Evolutionary conservation across 2,113 vertebrate species (phyloP), one percentile per base, ranked within the genome.

Genomic region (Psilopogon haemacephalus): DNA sequence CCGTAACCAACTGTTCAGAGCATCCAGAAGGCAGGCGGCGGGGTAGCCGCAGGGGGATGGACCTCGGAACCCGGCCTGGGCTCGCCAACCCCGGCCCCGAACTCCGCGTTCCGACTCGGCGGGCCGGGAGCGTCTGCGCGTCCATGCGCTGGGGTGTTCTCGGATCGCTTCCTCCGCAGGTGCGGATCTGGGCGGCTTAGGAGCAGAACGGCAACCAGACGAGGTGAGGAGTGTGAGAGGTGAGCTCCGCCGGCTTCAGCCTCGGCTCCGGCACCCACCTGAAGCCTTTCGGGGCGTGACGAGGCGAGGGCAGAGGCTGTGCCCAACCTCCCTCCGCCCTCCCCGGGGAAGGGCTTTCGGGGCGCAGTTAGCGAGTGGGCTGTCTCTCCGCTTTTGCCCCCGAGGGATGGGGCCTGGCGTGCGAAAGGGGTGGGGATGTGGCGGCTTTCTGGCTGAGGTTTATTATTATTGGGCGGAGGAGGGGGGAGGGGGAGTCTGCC

Each of bases 401-500:
- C 58, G 3, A 42, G 76, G 81, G 72, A n/a, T 60, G 89, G 80
- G 79, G 88, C 71, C 78, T 72, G 68, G 63, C 58, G 79, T 82
- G 68, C 63, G 54, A 80, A 85, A 80, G 81, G 84, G 94, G 91
- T 78, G 94, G 91, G 67, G 92, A 87, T 89, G 96, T 54, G 40
- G 71, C 58, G 46, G 70, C n/a, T 93, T 73, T 84, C 77, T 90
- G 27, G 26, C 32, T 4, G 84, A 89, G 94, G 93, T 93, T 96
- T 85, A 70, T 95, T 91, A 82, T 94, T 88, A 90, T 96, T 93
- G 95, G 96, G 93, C 59, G 90, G 95, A 84, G 67, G 65, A 46
- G n/a, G 73, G 73, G 68, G 37, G 37, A 81, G 93, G 97, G 91
- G 93, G 95, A 93, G 69, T 72, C 87, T 76, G 80, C 87, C 10